Base-by-base conservation (phyloP, 2,113 vertebrate genomes). In the Oreochromis aureus region DNA sequence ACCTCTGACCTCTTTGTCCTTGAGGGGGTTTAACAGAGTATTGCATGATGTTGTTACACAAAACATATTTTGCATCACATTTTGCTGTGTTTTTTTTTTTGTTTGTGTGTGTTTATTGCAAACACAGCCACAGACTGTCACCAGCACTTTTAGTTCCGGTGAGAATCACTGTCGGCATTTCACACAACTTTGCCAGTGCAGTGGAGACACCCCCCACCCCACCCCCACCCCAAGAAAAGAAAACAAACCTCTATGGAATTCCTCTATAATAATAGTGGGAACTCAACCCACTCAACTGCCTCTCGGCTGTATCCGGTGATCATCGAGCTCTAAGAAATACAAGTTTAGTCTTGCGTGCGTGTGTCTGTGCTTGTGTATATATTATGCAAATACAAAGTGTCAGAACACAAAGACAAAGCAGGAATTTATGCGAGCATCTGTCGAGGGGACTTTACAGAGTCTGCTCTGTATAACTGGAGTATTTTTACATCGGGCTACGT, bases 91-190 rank as follows among this genome's bases (percentile, higher is more conserved):
- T 41, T 1, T 44, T 7, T 24, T 24, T 3, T 24, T 24, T 44
- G 39, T 44, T 3, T 51, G 2, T 48, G 24, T 76, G 15, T 19
- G 3, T 80, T 66, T 69, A 16, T 10, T 69, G 53, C 48, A 81
- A 76, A 87, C 46, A 53, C 78, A 66, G 48, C 48, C 66, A 63
- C n/a, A 82, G 30, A 63, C 81, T 19, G 7, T 83, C 79, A 82
- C 13, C 53, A 78, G 83, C 79, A 51, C 59, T 36, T 86, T 86
- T 86, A 89, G 69, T 91, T 90, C 71, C 6, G 15, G 73, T 10
- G 44, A 83, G 63, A 89, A 44, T 53, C 87, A 83, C 88, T 81
- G 59, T 80, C 87, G 90, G 90, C 73, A 94, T 95, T 94, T 93
- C 89, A 89, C 86, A 89, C 79, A 44, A 44, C 84, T 19, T 7